These are phyloP conservation scores for Altica lythri DNA, from an alignment of 2,888 invertebrate genomes.

Conservation along the genomic window DNA sequence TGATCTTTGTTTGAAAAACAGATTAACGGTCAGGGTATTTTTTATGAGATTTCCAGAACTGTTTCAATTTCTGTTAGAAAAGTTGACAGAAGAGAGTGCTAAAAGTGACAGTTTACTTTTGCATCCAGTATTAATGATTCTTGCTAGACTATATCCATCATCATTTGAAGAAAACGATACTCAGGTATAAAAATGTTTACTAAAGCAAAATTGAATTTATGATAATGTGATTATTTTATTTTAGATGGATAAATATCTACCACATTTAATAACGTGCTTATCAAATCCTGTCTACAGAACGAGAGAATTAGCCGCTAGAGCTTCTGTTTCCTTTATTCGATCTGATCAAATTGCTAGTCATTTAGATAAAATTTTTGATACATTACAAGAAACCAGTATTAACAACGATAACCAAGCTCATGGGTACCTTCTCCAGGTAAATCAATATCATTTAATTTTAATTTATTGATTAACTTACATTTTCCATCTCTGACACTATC, in stretches of 20 bases:
- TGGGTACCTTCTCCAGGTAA: slow-evolving; percentile 70
- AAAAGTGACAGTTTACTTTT: slow-evolving; percentile 63
- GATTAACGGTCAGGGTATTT: slow-evolving; percentile 79
- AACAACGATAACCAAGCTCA: slow-evolving; percentile 68
- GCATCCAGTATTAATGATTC: slow-evolving; percentile 77
- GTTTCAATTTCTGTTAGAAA: slow-evolving; percentile 60
- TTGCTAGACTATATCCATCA: slow-evolving; percentile 79
- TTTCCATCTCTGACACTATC: too few relatives aligned
- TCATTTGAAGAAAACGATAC: slow-evolving; percentile 69
- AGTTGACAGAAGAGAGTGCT: slow-evolving; percentile 51
- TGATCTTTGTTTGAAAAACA: slow-evolving; percentile 66
- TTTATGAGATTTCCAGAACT: slow-evolving; percentile 73
- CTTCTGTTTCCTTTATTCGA: slow-evolving; percentile 65
- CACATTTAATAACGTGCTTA: slow-evolving; percentile 67
- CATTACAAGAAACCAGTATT: slow-evolving; percentile 43
- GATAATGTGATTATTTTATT: slow-evolving; percentile 43
- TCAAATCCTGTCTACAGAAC: slow-evolving; percentile 70
- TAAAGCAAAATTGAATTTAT: slow-evolving; percentile 4
- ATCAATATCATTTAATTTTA: slow-evolving; percentile 13
- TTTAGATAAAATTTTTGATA: slow-evolving; percentile 45
- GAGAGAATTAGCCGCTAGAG: slow-evolving; percentile 73
- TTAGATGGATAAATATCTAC: slow-evolving; percentile 69
- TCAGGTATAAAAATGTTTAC: slow-evolving; percentile 57
- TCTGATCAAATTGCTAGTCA: slow-evolving; percentile 47
- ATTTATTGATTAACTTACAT: not conserved